These are phyloP conservation scores for Amphilophus citrinellus DNA, from an alignment of 2,113 vertebrate genomes.

Conservation along the genomic window DNA sequence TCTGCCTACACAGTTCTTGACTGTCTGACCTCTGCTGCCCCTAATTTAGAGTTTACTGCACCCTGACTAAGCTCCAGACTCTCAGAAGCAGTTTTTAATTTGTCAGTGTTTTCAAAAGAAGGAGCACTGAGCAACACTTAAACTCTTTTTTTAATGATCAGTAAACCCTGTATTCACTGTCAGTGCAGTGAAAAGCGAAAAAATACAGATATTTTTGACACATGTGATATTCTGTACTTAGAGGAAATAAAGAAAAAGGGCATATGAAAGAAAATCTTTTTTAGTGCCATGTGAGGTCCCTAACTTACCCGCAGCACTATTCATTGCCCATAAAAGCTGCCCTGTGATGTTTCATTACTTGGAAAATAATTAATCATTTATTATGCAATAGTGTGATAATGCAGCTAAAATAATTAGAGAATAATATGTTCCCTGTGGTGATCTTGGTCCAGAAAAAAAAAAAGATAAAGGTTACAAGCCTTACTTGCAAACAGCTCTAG, in stretches of 20 bases:
- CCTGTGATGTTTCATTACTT: background rate
- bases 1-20: background rate
- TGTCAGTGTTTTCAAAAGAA: background rate
- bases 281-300: background rate
- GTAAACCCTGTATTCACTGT: background rate
- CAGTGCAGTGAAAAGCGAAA: background rate
- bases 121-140: background rate
- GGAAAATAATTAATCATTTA: background rate
- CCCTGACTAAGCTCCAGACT: background rate
- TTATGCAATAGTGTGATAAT: background rate
- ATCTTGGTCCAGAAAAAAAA: background rate
- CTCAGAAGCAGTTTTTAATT: background rate
- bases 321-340: background rate
- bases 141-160: background rate
- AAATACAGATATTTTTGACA: background rate
- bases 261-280: background rate
- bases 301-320: background rate
- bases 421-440: background rate
- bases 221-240: background rate
- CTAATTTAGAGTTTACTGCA: background rate
- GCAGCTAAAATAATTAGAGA: background rate
- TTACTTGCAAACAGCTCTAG: background rate
- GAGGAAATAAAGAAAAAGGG: background rate
- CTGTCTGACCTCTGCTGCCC: background rate
- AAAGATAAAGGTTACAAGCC: background rate